Evolutionary conservation across 2,113 vertebrate genomes (phyloP).

Genomic region (Penelope pileata): DNA sequence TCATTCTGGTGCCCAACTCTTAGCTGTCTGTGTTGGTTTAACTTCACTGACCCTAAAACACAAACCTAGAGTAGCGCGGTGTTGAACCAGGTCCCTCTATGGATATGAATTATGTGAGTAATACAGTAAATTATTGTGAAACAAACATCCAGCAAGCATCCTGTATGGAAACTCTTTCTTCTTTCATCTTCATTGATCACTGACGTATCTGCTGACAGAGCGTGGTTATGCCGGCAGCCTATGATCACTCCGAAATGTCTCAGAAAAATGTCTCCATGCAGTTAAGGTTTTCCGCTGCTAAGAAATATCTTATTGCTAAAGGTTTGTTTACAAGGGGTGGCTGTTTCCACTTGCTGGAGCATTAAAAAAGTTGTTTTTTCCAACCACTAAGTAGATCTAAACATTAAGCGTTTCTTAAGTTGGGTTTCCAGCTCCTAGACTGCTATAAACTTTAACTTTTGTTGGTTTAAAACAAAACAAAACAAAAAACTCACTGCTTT

Average conservation of each 20-base stretch:
- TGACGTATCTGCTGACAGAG: conserved; percentile 72
- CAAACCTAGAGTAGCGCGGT: not conserved
- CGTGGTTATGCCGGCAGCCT: conserved; percentile 64
- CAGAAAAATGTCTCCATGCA: conserved; percentile 74
- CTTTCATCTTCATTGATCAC: conserved; percentile 60
- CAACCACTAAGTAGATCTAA: conserved; percentile 84
- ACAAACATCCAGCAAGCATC: conserved; percentile 41
- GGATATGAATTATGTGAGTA: conserved; percentile 34
- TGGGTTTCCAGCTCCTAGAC: conserved; percentile 76
- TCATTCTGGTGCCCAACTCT: not conserved
- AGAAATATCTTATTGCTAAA: conserved; percentile 76
- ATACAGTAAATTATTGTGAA: conserved; percentile 40
- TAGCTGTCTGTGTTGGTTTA: conserved; percentile 59
- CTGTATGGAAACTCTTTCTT: conserved; percentile 77
- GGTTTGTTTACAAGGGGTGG: conserved; percentile 82
- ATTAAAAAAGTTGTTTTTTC: conserved; percentile 82
- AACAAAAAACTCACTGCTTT: conserved; percentile 21
- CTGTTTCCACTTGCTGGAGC: conserved; percentile 80
- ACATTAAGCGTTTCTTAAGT: conserved; percentile 79
- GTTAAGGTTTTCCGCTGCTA: conserved; percentile 76
- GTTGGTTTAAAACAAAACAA: conserved; percentile 58
- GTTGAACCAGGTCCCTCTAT: not conserved
- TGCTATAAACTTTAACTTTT: conserved; percentile 76
- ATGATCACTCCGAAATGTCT: conserved; percentile 59
- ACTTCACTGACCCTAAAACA: conserved; percentile 46